Conservation (phyloP, 1,140 invertebrate genomes). For the Leptopilina boulardi region DNA sequence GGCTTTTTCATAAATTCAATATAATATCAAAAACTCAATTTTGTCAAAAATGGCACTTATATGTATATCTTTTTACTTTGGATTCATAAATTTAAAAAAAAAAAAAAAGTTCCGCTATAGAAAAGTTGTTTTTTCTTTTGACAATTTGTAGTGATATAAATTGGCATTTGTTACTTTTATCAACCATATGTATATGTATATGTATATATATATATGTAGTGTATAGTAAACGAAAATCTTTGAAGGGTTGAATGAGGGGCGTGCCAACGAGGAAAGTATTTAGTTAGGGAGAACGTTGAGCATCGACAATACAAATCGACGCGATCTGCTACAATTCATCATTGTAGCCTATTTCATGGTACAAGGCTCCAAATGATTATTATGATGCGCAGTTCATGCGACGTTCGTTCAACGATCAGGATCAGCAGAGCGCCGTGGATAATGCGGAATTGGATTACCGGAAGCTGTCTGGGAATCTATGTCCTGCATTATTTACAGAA, state of each 20-base stretch:
- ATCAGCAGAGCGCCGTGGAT: conserved; percentile 58
- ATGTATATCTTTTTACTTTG: no score
- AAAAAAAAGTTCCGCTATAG: no score
- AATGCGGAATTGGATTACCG: conserved; percentile 68
- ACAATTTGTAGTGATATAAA: neutral
- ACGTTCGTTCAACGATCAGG: conserved; percentile 47
- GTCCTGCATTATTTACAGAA: conserved; percentile 38
- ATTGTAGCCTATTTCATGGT: conserved; percentile 58
- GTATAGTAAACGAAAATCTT: conserved; percentile 24
- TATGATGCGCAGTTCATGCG: conserved; percentile 53
- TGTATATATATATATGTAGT: neutral
- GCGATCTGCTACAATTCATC: conserved; percentile 52
- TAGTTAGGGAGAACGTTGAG: conserved; percentile 58
- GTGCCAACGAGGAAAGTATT: conserved; percentile 54
- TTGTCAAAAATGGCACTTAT: no score
- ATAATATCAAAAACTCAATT: no score
- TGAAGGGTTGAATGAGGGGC: conserved; percentile 38
- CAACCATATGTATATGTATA: conserved; percentile 40
- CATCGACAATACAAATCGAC: conserved; percentile 60
- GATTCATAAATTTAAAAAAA: no score
- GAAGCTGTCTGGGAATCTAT: conserved; percentile 59
- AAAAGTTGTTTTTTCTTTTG: no score
- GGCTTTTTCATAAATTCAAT: no score
- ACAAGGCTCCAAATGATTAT: conserved; percentile 55
- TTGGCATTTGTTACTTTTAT: neutral